A percentile compares a stretch with the other conserved stretches of the same genome.
Conservation (phyloP, 2,888 invertebrate species). For the Sphecodes monilicornis region DNA sequence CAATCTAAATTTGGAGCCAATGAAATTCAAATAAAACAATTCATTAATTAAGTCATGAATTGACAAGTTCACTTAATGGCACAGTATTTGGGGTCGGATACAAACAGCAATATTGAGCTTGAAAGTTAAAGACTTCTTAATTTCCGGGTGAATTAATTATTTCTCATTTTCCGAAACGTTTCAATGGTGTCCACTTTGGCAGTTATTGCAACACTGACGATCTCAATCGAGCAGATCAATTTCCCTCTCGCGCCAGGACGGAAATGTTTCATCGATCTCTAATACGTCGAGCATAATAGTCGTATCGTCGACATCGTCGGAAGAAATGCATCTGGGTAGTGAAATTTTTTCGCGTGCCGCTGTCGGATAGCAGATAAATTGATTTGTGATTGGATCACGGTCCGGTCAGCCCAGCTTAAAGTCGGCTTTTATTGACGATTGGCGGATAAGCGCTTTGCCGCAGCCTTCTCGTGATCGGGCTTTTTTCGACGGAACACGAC, state of each 20-base stretch:
- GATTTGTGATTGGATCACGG: conserved; percentile 75
- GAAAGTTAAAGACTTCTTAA: too few species aligned
- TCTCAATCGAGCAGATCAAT: conserved; percentile 25
- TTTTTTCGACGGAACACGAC: conserved; percentile 63
- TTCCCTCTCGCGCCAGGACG: background rate
- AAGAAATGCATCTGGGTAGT: conserved; percentile 63
- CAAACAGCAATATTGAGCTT: too few species aligned
- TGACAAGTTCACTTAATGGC: too few species aligned
- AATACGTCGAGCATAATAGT: conserved; percentile 49
- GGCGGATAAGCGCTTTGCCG: conserved; percentile 45
- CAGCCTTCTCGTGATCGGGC: conserved; percentile 58
- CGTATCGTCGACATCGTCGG: conserved; percentile 55
- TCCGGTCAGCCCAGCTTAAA: conserved; percentile 51
- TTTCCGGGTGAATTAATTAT: background rate
- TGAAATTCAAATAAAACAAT: too few species aligned
- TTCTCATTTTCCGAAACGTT: background rate
- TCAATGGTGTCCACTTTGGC: background rate
- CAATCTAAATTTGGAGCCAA: too few species aligned
- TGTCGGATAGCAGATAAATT: conserved; percentile 73
- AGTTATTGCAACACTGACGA: background rate
- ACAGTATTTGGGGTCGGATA: too few species aligned
- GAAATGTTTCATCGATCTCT: conserved; percentile 46
- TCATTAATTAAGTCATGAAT: too few species aligned
- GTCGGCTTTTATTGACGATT: conserved; percentile 66
- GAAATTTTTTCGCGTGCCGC: conserved; percentile 61